Base-by-base conservation (phyloP, 2,113 vertebrate genomes). In the Sturnus vulgaris region DNA sequence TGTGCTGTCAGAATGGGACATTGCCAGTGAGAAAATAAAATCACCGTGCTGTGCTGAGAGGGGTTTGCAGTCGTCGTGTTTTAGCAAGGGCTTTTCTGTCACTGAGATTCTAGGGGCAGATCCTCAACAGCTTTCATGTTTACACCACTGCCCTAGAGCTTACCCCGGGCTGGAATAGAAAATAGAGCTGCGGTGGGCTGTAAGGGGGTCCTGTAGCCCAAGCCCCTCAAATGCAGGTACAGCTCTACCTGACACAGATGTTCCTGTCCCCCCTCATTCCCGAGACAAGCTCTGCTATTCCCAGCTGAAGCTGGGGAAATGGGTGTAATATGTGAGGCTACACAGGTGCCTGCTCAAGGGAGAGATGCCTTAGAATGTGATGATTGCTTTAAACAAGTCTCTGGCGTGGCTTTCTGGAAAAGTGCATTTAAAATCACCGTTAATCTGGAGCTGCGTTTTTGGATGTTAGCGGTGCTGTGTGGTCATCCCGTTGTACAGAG, bases 21-120 rank as follows among this genome's bases (percentile, higher is more conserved):
- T n/a, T 84, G 82, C 13, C n/a, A 82, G 64, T 91, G 90, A 92
- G 88, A 96, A 95, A 80, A 79, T 17, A 65, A 91, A 97, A 91
- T 93, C 94, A 94, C 75, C 6, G 8, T 83, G 33, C 56, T 91
- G 87, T 93, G 69, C 92, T 96, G 93, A 93, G 95, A 92, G 84
- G 88, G 80, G 65, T 59, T 88, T 96, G 64, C 92, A 96, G 64
- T 88, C 90, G 56, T 53, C 56, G 19, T 71, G 73, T 85, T 96
- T 96, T 83, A 97, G 94, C 86, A 92, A 91, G 95, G 91, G 89
- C 68, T 96, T 96, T 97, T 93, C 75, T 93, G 76, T 88, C 91
- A 86, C 73, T 92, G 87, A 88, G 88, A 82, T 92, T 97, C 79
- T 92, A 72, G 52, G 92, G 88, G 75, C 94, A 91, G 94, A 86